Percentiles rank a stretch among this genome's conserved stretches.
Conservation (phyloP, 2,797 vertebrate genomes). For the Anguilla obscura region DNA sequence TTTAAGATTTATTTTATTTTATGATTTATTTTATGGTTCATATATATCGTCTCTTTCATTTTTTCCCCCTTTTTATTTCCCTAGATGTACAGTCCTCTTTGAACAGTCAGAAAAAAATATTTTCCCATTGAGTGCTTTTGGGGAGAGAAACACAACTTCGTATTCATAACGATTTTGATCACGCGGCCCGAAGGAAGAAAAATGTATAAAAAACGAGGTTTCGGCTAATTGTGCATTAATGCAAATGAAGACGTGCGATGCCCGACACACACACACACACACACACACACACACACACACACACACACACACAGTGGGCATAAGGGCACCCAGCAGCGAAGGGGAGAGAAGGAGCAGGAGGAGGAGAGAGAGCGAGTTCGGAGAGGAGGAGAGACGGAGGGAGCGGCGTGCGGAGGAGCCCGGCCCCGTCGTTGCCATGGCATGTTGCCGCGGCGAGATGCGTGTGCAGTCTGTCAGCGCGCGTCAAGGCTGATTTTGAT, state of each 20-base stretch:
- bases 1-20: slow-evolving; percentile 23
- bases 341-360: not conserved
- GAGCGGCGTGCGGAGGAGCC: slow-evolving; percentile 3
- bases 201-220: not conserved
- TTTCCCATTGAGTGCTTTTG: slow-evolving; percentile 14
- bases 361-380: not conserved
- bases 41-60: slow-evolving; percentile 9
- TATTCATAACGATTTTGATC: not conserved
- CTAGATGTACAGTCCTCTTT: not conserved
- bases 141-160: not conserved
- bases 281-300: not conserved
- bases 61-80: not conserved
- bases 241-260: slow-evolving; percentile 33
- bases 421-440: slow-evolving; percentile 27
- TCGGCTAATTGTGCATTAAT: slow-evolving; percentile 29
- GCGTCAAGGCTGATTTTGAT: slow-evolving; percentile 74
- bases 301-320: too few relatives aligned
- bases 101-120: slow-evolving; percentile 6
- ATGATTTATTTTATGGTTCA: slow-evolving; percentile 19
- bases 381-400: slow-evolving; percentile 6
- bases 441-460: slow-evolving; percentile 42
- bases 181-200: not conserved
- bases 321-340: not conserved
- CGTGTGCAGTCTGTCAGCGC: slow-evolving; percentile 39
- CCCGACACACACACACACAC: not conserved